phyloP scores from a whole-genome alignment of 1,140 invertebrate genomes.

The Drosophila santomea region DNA sequence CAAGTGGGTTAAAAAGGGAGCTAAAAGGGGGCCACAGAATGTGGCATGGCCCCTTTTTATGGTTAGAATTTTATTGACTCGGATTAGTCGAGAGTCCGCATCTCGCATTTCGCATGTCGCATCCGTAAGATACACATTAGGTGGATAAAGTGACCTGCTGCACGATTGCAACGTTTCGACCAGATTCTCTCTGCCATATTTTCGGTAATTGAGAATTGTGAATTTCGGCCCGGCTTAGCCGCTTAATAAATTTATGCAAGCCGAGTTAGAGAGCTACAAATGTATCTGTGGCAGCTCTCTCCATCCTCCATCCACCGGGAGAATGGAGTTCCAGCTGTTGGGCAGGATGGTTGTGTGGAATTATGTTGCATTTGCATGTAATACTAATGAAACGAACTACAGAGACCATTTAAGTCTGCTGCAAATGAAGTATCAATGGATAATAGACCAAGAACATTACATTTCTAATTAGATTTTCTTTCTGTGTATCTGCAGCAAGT shows the following conservation, averaged over 20 bases:
- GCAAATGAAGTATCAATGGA: too few species aligned
- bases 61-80: slow-evolving; percentile 74
- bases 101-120: background rate
- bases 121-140: slow-evolving; percentile 41
- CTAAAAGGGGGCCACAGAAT: background rate
- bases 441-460: too few species aligned
- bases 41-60: slow-evolving; percentile 46
- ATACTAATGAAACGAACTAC: too few species aligned
- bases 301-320: background rate
- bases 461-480: background rate
- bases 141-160: slow-evolving; percentile 3
- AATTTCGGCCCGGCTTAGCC: slow-evolving; percentile 45
- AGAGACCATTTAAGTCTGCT: too few species aligned
- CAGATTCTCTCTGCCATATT: slow-evolving; percentile 15
- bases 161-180: slow-evolving; percentile 18
- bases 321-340: background rate
- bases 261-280: slow-evolving; percentile 14
- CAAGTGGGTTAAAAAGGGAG: background rate
- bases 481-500: slow-evolving; percentile 24
- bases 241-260: slow-evolving; percentile 66
- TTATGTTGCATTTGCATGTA: too few species aligned
- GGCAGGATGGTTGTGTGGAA: too few species aligned
- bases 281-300: slow-evolving; percentile 11
- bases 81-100: slow-evolving; percentile 50
- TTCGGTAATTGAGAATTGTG: slow-evolving; percentile 61